A percentile compares a stretch with the other conserved stretches of the same genome.
Evolutionary conservation across 1,140 invertebrate genomes (phyloP).

Genomic region (Whitmania pigra): DNA sequence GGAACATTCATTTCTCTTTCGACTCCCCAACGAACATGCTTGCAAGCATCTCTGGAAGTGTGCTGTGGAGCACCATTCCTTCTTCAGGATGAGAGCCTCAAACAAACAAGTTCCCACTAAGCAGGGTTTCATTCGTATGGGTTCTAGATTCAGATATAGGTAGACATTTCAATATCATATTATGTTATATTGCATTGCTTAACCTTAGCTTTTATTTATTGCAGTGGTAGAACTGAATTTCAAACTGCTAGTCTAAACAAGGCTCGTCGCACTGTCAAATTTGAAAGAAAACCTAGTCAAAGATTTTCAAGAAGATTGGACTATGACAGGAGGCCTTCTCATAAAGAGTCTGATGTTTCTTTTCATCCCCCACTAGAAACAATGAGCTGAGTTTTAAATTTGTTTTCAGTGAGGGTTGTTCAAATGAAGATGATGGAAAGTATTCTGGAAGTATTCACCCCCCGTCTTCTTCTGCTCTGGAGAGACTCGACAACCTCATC

Average conservation of each 20-base stretch:
- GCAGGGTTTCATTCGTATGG: slow-evolving; percentile 94
- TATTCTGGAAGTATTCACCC: slow-evolving; percentile 24
- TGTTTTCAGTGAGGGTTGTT: too few species aligned
- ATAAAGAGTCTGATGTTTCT: too few species aligned
- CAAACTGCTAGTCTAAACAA: slow-evolving; percentile 72
- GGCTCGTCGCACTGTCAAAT: slow-evolving; percentile 71
- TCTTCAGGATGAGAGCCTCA: slow-evolving; percentile 78
- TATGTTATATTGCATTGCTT: neutral
- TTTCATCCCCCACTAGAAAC: too few species aligned
- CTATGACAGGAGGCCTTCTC: neutral
- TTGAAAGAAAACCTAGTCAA: slow-evolving; percentile 83
- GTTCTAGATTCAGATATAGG: slow-evolving; percentile 78
- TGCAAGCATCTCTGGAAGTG: slow-evolving; percentile 98
- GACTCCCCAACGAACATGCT: slow-evolving; percentile 84
- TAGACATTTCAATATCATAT: slow-evolving; percentile 20
- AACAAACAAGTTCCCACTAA: slow-evolving; percentile 72
- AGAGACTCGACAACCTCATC: slow-evolving; percentile 51
- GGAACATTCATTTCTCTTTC: slow-evolving; percentile 46
- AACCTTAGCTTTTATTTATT: slow-evolving; percentile 22
- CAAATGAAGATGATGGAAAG: neutral
- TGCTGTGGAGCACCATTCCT: slow-evolving; percentile 92
- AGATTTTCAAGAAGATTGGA: slow-evolving; percentile 58
- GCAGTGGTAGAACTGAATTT: slow-evolving; percentile 69
- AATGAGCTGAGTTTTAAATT: too few species aligned
- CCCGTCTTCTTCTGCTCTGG: slow-evolving; percentile 38